Conservation (phyloP, 1,140 invertebrate species). For the Drosophila tropicalis region DNA sequence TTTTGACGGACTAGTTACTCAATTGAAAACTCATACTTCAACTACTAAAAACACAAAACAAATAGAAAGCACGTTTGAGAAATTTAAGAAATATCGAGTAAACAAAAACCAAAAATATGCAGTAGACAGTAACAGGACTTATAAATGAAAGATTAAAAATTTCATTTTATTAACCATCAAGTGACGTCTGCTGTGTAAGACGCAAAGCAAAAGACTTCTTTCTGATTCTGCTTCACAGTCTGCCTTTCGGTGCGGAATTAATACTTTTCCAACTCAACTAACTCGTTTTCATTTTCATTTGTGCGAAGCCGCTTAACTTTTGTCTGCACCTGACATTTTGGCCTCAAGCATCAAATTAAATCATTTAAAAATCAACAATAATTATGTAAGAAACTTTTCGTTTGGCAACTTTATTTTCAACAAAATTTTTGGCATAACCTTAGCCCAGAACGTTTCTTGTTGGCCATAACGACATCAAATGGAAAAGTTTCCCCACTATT, state of each 20-base stretch:
- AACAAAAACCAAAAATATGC: not conserved
- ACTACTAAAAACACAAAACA: too few species aligned
- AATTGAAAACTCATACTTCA: too few species aligned
- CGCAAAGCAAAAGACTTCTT: not conserved
- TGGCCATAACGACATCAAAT: constrained; percentile 22
- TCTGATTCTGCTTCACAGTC: too few species aligned
- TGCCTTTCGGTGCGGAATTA: not conserved
- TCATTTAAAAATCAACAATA: constrained; percentile 26
- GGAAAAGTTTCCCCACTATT: constrained; percentile 16
- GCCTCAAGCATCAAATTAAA: constrained; percentile 20
- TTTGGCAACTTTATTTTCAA: constrained; percentile 17
- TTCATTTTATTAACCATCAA: not conserved
- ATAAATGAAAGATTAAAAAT: not conserved
- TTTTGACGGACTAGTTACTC: too few species aligned
- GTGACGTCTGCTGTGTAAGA: not conserved
- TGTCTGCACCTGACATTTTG: constrained; percentile 22
- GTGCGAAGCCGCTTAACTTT: constrained; percentile 20
- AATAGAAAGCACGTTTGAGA: too few species aligned
- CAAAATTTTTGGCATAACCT: not conserved
- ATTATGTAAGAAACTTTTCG: constrained; percentile 18
- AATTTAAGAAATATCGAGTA: not conserved
- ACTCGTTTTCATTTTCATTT: constrained; percentile 23
- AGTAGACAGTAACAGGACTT: not conserved
- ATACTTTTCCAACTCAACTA: constrained; percentile 19
- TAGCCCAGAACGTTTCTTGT: not conserved